Evolutionary conservation across 2,888 invertebrate genomes (phyloP), one percentile per base, ranked within the genome.

Genomic region (Chaetogeoica ovagalla): DNA sequence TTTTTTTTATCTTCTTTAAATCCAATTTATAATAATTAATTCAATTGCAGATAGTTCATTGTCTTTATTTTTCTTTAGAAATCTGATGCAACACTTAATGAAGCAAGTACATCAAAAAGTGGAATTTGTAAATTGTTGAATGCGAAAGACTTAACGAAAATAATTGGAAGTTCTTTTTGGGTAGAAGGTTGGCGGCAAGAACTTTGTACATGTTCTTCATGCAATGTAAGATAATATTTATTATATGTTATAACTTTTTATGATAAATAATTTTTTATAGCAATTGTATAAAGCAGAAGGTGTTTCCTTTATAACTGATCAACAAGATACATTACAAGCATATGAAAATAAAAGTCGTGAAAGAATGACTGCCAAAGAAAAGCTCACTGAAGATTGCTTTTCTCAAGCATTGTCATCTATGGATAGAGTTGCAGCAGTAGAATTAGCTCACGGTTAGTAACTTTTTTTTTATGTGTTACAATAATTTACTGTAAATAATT

Each of bases 291-390:
- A 90, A 84, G 89, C 90, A 37, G 87, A 91, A 70, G 89, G 90
- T 52, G 89, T 96, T 5, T 86, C 89, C 79, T 97, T 91, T 86
- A 87, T 98, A 70, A 87, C 91, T 52, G 96, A 97, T 86, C 87
- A 89, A 0, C 91, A 92, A 83, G 97, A 98, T 85, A 94, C 95
- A 0, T 93, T 96, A 0, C 90, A 90, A 82, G 90, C 90, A 0
- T 97, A 95, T 87, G 91, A 94, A 87, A 71, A 79, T 57, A 79
- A 63, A 71, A 79, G 79, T 9, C 79, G 79, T 17, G 71, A 79
- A 43, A 79, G 71, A 57, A 79, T 79, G 63, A 39, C 43, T 17
- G 79, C 79, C 4, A 79, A 71, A 43, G 63, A 79, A 79, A 39
- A 79, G 65, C 71, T 39, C 8, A 65, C 23, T 30, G 79, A 79